Percentiles rank a stretch among this genome's conserved stretches.
These are phyloP conservation scores for Drosophila diplacantha DNA, from an alignment of 2,888 invertebrate species.

Conservation along the genomic window DNA sequence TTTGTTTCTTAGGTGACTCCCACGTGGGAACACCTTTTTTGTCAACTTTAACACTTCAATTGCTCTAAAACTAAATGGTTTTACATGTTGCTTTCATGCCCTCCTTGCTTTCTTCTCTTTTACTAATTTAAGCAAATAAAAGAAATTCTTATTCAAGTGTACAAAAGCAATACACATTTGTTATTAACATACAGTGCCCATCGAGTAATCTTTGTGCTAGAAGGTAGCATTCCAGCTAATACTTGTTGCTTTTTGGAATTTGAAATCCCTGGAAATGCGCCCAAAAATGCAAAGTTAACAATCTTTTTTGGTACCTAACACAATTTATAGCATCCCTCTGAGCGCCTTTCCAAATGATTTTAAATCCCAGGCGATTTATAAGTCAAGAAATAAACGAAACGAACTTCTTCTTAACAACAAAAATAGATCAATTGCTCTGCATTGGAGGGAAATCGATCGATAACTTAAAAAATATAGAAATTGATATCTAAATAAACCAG, in stretches of 20 bases:
- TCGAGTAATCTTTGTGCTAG: constrained; percentile 5
- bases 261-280: not conserved
- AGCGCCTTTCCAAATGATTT: not conserved
- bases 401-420: not conserved
- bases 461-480: not conserved
- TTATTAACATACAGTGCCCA: constrained; percentile 8
- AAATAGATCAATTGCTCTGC: not conserved
- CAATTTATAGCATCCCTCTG: not conserved
- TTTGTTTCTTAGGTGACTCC: not conserved
- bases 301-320: not conserved
- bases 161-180: constrained; percentile 11
- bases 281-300: not conserved
- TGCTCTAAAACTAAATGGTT: not conserved
- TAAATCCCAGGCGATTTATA: too few species aligned
- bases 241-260: constrained; percentile 44
- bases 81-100: not conserved
- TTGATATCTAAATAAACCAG: not conserved
- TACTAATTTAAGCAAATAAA: not conserved
- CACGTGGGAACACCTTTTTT: too few species aligned
- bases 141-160: not conserved
- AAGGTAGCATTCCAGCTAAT: constrained; percentile 41
- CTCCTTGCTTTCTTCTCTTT: not conserved
- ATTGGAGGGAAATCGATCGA: not conserved
- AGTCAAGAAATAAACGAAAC: not conserved
- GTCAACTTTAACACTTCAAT: not conserved